phyloP scores from a whole-genome alignment of 2,888 invertebrate species.

The Spicauda simplicius region DNA sequence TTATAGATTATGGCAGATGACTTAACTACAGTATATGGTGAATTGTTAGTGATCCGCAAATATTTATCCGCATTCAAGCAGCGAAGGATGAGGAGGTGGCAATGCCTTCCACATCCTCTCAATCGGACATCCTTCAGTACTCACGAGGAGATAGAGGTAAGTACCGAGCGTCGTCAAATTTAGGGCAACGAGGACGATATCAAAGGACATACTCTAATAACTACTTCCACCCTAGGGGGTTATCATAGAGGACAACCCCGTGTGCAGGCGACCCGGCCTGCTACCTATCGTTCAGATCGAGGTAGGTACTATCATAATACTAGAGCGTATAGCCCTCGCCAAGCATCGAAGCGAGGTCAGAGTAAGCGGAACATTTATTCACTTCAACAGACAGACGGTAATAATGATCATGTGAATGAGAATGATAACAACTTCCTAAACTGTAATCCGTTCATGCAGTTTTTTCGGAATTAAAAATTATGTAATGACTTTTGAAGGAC shows the following conservation, averaged over 20 bases:
- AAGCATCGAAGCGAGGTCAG: not conserved
- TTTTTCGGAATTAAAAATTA: slow-evolving; percentile 15
- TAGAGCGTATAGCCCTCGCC: slow-evolving; percentile 6
- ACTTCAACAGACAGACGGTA: not conserved
- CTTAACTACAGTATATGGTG: not conserved
- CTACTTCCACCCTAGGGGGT: not conserved
- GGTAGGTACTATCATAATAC: slow-evolving; percentile 12
- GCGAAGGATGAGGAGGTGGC: not conserved
- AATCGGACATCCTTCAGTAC: slow-evolving; percentile 3
- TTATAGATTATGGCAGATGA: slow-evolving; percentile 3
- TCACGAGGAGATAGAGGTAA: slow-evolving; percentile 20
- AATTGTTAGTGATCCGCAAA: not conserved
- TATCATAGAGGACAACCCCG: too few relatives aligned
- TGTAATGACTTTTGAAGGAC: slow-evolving; percentile 2
- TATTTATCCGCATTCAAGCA: too few relatives aligned
- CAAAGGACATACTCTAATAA: not conserved
- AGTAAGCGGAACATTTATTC: slow-evolving; percentile 3
- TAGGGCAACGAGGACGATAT: slow-evolving; percentile 1
- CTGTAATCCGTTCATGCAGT: not conserved
- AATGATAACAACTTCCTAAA: too few relatives aligned
- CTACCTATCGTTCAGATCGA: slow-evolving; percentile 1
- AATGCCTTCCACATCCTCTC: slow-evolving; percentile 15
- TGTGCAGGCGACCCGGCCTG: not conserved
- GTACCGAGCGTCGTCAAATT: not conserved
- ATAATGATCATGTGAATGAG: too few relatives aligned